A percentile compares a stretch with the other conserved stretches of the same genome.
These are phyloP conservation scores for Gonioctena quinquepunctata DNA, from an alignment of 1,140 invertebrate genomes.

Conservation along the genomic window DNA sequence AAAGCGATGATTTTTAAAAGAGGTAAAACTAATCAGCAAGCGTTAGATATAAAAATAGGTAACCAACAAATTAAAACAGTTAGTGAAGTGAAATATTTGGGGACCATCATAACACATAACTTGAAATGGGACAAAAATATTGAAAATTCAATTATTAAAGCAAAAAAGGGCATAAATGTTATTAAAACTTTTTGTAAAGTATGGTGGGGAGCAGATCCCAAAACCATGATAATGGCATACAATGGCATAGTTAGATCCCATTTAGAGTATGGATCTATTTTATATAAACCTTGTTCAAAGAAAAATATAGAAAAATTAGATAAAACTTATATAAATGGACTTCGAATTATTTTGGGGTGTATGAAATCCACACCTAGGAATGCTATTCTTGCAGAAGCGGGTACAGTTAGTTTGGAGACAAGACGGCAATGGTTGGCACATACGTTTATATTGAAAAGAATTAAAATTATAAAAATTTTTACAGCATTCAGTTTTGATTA, in stretches of 20 bases:
- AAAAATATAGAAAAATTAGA: neutral
- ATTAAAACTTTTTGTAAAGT: slow-evolving; percentile 13
- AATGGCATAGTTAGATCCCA: neutral
- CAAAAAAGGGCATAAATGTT: slow-evolving; percentile 12
- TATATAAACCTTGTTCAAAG: neutral
- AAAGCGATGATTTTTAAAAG: slow-evolving; percentile 6
- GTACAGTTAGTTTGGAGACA: neutral
- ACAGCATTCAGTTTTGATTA: neutral
- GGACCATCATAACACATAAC: neutral
- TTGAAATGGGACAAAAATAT: slow-evolving; percentile 16
- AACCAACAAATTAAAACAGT: neutral
- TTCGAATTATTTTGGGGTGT: slow-evolving; percentile 5
- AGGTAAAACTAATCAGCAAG: neutral
- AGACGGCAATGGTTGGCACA: neutral
- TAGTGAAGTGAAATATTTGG: slow-evolving; percentile 17
- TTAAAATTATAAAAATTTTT: neutral
- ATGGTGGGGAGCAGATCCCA: slow-evolving; percentile 12
- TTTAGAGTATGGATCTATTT: slow-evolving; percentile 5
- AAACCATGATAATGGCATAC: neutral
- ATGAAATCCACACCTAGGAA: slow-evolving; percentile 13
- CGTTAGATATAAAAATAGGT: neutral
- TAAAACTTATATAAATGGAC: neutral
- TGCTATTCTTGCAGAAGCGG: slow-evolving; percentile 8
- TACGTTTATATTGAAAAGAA: slow-evolving; percentile 2
- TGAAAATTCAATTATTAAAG: neutral